These are phyloP conservation scores for Balaeniceps rex DNA, from an alignment of 2,113 vertebrate species.

Conservation along the genomic window DNA sequence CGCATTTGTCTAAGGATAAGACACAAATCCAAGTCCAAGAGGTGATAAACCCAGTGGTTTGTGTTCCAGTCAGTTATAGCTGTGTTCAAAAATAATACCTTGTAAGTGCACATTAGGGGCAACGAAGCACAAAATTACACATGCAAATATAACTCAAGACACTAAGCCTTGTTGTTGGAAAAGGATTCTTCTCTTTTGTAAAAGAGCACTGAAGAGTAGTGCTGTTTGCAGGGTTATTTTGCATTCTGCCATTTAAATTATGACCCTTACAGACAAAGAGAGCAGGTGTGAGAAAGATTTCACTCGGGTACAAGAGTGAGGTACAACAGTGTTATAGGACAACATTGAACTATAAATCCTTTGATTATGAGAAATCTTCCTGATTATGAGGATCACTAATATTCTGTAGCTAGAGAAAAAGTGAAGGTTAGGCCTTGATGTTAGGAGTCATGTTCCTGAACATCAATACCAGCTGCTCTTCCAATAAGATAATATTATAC, in stretches of 20 bases:
- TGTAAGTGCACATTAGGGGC: slow-evolving; percentile 54
- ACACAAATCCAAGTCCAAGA: slow-evolving; percentile 44
- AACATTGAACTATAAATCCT: neutral
- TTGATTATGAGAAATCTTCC: neutral
- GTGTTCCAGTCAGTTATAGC: slow-evolving; percentile 25
- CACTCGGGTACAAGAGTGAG: neutral
- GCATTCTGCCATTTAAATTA: neutral
- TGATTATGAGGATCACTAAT: neutral
- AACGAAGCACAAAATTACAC: slow-evolving; percentile 72
- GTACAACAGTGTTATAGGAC: neutral
- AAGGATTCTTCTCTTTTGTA: neutral
- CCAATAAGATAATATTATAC: neutral
- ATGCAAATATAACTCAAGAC: slow-evolving; percentile 32
- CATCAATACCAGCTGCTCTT: neutral
- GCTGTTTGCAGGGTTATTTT: neutral
- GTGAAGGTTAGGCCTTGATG: neutral
- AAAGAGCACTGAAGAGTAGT: neutral
- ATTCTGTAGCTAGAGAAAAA: neutral
- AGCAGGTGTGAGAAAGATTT: neutral
- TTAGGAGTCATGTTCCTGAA: neutral
- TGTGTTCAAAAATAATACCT: slow-evolving; percentile 37
- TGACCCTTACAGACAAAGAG: neutral
- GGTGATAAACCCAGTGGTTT: slow-evolving; percentile 56
- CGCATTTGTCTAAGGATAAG: slow-evolving; percentile 23
- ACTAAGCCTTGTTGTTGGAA: neutral